A percentile compares a stretch with the other conserved stretches of the same genome.
These are phyloP conservation scores for Cygnus buccinator DNA, from an alignment of 2,113 vertebrate species.

Conservation along the genomic window DNA sequence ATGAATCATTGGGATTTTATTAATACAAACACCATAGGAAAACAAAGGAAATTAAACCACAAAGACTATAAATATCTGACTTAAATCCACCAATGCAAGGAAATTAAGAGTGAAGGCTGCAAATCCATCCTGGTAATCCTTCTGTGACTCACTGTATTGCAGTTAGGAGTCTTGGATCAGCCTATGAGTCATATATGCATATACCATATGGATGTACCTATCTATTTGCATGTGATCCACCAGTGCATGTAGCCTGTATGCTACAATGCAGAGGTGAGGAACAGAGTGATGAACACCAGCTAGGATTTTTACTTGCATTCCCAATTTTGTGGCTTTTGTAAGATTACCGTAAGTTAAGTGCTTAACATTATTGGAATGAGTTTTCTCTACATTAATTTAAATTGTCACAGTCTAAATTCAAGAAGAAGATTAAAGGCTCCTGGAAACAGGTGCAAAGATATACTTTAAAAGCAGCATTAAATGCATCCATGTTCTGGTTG, in stretches of 20 bases:
- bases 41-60: conserved; percentile 67
- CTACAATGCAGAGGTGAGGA: neutral
- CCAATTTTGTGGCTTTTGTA: conserved; percentile 10
- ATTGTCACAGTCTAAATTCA: conserved; percentile 34
- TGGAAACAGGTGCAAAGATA: conserved; percentile 35
- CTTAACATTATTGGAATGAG: conserved; percentile 39
- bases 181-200: neutral
- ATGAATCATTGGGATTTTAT: conserved; percentile 60
- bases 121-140: conserved; percentile 38
- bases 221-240: neutral
- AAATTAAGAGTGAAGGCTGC: conserved; percentile 29
- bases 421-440: conserved; percentile 53
- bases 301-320: neutral
- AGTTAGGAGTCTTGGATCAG: neutral
- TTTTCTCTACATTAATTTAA: conserved; percentile 56
- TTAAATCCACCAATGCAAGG: conserved; percentile 39
- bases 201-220: neutral
- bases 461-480: conserved; percentile 45
- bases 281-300: neutral
- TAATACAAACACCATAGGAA: conserved; percentile 57
- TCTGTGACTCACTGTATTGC: neutral
- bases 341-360: conserved; percentile 63
- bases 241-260: neutral
- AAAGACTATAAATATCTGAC: conserved; percentile 49
- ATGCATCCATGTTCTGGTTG: conserved; percentile 37